These are phyloP conservation scores for Geopemphigus sp. DNA, from an alignment of 1,140 invertebrate species.

Conservation along the genomic window DNA sequence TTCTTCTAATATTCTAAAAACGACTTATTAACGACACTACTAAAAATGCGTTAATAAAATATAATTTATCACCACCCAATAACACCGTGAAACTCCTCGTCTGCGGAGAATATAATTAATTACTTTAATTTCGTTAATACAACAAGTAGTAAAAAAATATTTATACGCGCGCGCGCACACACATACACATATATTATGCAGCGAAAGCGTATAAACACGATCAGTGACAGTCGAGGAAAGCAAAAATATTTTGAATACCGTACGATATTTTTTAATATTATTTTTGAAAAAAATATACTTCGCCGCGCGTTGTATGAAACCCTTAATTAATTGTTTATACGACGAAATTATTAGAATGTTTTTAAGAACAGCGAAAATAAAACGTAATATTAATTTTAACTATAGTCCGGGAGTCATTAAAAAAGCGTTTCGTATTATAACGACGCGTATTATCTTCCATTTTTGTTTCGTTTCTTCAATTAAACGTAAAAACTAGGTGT, in stretches of 20 bases:
- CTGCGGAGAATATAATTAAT: slow-evolving; percentile 21
- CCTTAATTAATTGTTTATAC: too few relatives aligned
- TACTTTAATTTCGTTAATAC: slow-evolving; percentile 28
- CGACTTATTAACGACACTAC: slow-evolving; percentile 36
- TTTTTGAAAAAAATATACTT: too few relatives aligned
- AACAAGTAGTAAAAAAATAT: slow-evolving; percentile 22
- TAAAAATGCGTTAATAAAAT: slow-evolving; percentile 42
- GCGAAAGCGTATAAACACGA: neutral
- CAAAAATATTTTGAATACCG: neutral
- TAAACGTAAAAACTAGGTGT: too few relatives aligned
- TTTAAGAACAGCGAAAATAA: too few relatives aligned
- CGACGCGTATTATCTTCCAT: too few relatives aligned
- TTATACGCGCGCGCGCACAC: too few relatives aligned
- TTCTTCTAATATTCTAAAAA: slow-evolving; percentile 29
- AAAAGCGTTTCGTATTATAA: too few relatives aligned
- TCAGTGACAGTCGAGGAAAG: neutral
- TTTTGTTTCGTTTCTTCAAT: too few relatives aligned
- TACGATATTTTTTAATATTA: neutral
- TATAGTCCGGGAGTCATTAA: too few relatives aligned
- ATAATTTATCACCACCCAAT: slow-evolving; percentile 30
- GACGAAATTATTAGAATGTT: too few relatives aligned
- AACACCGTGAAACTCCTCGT: slow-evolving; percentile 22
- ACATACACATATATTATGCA: neutral
- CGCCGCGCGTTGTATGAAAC: too few relatives aligned
- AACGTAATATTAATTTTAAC: too few relatives aligned